Base-by-base conservation (phyloP, 1,140 invertebrate species). In the Notospermus geniculatus region DNA sequence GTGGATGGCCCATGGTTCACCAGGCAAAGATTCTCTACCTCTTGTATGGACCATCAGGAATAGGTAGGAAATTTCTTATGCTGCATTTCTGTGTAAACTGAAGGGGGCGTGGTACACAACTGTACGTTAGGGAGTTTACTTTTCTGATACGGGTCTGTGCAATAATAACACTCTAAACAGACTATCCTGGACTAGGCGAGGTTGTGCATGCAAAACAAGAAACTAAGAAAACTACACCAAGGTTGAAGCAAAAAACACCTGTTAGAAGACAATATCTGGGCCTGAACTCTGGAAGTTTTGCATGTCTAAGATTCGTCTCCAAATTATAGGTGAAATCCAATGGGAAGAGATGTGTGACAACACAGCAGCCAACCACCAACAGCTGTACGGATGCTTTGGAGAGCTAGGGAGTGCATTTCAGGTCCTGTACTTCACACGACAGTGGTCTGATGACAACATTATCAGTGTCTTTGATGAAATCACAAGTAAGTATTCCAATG, bases 381-480 rank as follows among this genome's bases (percentile, higher is more conserved):
- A 76, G 46, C 71, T 73, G 36, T 54, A 62, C 15, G 57, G 70
- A 60, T 70, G 75, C 64, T 77, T 78, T 59, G 72, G 74, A 25
- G 71, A 74, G 22, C 54, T 80, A 22, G 70, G 77, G 11, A 75
- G 71, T 64, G 68, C 75, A 17, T 45, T 79, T 50, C 70, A 74
- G 56, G 67, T 72, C 19, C 69, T 80, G 9, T 65, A 66, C 43
- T 71, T 75, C 54, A 70, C 60, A 25, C 63, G 70, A 30, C 72
- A 79, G 36, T 81, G 79, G 79, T 70, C 72, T 13, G 74, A 78
- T 62, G 77, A 81, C 68, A 71, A 74, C 41, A 71, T 79, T 43
- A 71, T 81, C 59, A 78, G 76, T 65, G 70, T 81, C 15, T 63
- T 81, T 41, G 78, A 81, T 74, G 77, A 81, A 66, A 62, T 80